Percentiles rank a stretch among this genome's conserved stretches.
Conservation (phyloP, 2,113 vertebrate species). For the Pluvianellus socialis region DNA sequence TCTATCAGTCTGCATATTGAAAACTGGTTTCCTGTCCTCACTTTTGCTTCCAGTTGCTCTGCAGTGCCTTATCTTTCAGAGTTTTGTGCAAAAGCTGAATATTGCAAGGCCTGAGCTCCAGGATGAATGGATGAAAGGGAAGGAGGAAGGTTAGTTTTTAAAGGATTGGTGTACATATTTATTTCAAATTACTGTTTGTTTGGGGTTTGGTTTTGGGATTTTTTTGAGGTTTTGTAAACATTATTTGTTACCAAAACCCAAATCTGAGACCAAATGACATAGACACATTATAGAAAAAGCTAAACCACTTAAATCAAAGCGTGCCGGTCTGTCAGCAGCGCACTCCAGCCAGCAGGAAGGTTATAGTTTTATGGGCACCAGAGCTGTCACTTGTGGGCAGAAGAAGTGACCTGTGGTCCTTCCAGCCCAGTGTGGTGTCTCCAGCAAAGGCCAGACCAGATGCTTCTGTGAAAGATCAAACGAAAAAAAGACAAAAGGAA, state of each 20-base stretch:
- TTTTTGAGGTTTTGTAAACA: not conserved
- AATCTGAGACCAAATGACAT: not conserved
- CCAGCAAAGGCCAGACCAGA: constrained; percentile 48
- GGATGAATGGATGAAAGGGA: not conserved
- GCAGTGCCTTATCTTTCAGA: not conserved
- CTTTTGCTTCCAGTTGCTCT: not conserved
- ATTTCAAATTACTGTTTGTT: not conserved
- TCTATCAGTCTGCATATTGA: constrained; percentile 23
- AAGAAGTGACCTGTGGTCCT: constrained; percentile 42
- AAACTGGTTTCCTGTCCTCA: not conserved
- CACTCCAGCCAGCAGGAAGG: not conserved
- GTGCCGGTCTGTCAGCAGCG: not conserved
- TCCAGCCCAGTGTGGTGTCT: constrained; percentile 43
- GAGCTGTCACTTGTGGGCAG: constrained; percentile 43
- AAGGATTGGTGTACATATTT: not conserved
- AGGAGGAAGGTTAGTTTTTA: not conserved
- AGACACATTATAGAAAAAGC: not conserved
- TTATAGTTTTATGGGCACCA: constrained; percentile 37
- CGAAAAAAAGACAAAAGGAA: constrained; percentile 44
- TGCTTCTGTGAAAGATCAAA: constrained; percentile 64
- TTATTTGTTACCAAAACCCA: not conserved
- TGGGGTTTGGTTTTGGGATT: not conserved
- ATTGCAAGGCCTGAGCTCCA: not conserved
- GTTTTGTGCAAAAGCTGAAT: not conserved
- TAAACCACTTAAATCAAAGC: constrained; percentile 7